Conservation (phyloP, 1,140 invertebrate species). For the Archivesica marissinica region DNA sequence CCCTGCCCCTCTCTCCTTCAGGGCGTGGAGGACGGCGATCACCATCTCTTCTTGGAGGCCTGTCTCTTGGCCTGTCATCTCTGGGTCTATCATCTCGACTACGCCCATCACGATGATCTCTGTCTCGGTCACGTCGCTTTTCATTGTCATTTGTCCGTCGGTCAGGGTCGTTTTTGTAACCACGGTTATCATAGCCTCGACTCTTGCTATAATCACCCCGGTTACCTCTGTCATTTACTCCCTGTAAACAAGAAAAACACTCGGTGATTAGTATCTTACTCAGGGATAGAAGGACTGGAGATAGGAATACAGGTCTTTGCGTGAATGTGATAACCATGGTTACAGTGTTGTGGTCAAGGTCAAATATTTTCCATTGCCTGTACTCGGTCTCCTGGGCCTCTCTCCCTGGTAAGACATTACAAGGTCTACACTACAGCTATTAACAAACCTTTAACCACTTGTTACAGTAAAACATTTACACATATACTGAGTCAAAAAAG, state of each 20-base stretch:
- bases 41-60: constrained; percentile 35
- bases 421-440: constrained; percentile 57
- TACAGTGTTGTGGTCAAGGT: constrained; percentile 52
- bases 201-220: constrained; percentile 61
- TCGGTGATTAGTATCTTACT: constrained; percentile 56
- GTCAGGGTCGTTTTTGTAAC: constrained; percentile 55
- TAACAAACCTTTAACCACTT: constrained; percentile 59
- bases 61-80: constrained; percentile 42
- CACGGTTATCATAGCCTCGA: constrained; percentile 62
- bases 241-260: constrained; percentile 49
- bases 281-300: constrained; percentile 47
- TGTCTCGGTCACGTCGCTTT: constrained; percentile 43
- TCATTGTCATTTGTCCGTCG: background rate
- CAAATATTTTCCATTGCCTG: constrained; percentile 43
- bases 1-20: background rate
- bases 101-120: background rate
- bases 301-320: constrained; percentile 38
- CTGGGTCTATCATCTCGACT: constrained; percentile 38
- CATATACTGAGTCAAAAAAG: no score
- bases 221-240: constrained; percentile 63
- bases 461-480: background rate
- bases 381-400: constrained; percentile 36
- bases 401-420: constrained; percentile 55
- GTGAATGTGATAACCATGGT: constrained; percentile 56
- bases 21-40: constrained; percentile 29